Evolutionary conservation across 2,113 vertebrate species (phyloP).

Genomic region (Junco hyemalis): DNA sequence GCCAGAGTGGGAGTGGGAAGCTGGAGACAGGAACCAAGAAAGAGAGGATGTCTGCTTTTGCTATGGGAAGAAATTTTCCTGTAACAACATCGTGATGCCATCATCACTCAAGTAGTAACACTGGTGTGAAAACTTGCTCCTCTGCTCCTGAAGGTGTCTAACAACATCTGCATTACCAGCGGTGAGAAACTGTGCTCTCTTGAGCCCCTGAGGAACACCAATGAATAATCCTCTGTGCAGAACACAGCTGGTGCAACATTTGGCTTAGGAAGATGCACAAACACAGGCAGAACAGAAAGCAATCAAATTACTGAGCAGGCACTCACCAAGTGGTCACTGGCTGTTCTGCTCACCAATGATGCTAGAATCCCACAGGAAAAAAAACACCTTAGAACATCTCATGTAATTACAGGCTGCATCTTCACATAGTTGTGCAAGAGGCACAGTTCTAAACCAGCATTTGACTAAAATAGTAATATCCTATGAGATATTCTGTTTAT

Average conservation of each 20-base stretch:
- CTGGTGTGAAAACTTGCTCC: not conserved
- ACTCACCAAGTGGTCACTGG: not conserved
- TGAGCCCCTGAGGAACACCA: not conserved
- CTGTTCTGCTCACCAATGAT: not conserved
- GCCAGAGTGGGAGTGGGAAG: not conserved
- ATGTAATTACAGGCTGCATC: not conserved
- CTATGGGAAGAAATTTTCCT: not conserved
- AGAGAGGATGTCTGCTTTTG: not conserved
- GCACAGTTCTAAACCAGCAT: not conserved
- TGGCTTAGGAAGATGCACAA: not conserved
- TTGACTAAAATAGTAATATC: not conserved
- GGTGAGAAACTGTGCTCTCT: not conserved
- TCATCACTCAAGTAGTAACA: not conserved
- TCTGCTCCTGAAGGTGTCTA: not conserved
- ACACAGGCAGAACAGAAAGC: not conserved
- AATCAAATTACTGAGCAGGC: not conserved
- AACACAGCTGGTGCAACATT: not conserved
- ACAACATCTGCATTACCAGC: not conserved
- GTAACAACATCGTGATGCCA: fast-evolving
- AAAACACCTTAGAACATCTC: not conserved
- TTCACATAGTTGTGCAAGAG: not conserved
- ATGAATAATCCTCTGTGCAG: not conserved
- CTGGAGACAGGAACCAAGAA: not conserved
- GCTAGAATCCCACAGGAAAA: not conserved
- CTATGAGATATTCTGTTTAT: not conserved